These are phyloP conservation scores for Drosophila asahinai DNA, from an alignment of 1,140 invertebrate genomes.

Conservation along the genomic window DNA sequence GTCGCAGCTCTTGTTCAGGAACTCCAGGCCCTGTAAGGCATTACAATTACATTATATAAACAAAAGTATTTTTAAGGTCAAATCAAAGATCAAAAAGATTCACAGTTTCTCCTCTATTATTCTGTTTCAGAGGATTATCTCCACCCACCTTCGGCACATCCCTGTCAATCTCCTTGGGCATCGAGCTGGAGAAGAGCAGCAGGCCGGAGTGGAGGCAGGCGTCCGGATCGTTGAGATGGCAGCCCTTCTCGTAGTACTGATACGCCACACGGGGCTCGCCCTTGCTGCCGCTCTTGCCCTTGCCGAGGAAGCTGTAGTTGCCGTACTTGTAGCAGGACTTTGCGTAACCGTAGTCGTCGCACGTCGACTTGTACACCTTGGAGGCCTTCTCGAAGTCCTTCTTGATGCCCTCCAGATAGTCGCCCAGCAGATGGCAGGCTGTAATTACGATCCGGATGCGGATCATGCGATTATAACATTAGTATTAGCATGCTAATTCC, in stretches of 20 bases:
- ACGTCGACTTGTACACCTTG: conserved; percentile 93
- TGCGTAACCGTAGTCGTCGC: conserved; percentile 92
- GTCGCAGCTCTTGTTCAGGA: conserved; percentile 90
- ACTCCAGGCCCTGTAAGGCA: conserved; percentile 87
- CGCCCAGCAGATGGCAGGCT: conserved; percentile 96
- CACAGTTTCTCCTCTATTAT: neutral
- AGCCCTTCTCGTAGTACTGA: conserved; percentile 92
- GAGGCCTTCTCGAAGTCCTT: conserved; percentile 92
- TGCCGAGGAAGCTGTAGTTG: conserved; percentile 89
- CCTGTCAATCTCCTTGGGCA: conserved; percentile 84
- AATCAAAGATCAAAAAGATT: neutral
- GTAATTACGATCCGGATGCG: conserved; percentile 6
- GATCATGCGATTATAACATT: conserved; percentile 6
- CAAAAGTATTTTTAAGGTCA: neutral
- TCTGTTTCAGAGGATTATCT: neutral
- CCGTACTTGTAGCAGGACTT: conserved; percentile 95
- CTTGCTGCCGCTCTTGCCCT: conserved; percentile 86
- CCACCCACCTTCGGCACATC: conserved; percentile 86
- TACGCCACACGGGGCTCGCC: conserved; percentile 87
- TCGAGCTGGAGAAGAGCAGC: conserved; percentile 87
- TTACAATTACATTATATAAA: neutral
- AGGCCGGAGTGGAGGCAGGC: conserved; percentile 92
- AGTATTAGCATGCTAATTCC: conserved; percentile 55
- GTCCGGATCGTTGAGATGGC: conserved; percentile 88
- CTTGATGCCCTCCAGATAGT: conserved; percentile 93